Conservation (phyloP, 2,888 invertebrate genomes). For the Galerucella calmariensis region DNA sequence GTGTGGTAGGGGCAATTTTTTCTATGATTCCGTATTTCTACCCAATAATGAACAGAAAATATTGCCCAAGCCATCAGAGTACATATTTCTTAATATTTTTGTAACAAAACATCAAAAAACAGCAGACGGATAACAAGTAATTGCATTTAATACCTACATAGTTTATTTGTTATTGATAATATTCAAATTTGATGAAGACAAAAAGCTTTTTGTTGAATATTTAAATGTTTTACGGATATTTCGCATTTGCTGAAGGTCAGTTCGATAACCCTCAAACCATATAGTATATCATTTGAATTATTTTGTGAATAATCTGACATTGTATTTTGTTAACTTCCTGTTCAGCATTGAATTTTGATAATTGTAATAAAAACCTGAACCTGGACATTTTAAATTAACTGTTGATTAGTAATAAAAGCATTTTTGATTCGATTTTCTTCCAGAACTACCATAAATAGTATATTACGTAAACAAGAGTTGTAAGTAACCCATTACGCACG, state of each 20-base stretch:
- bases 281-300: conserved; percentile 31
- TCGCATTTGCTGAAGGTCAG: conserved; percentile 53
- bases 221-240: conserved; percentile 51
- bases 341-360: conserved; percentile 30
- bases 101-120: background rate
- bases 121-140: background rate
- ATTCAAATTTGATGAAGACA: conserved; percentile 51
- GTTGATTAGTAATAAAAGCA: background rate
- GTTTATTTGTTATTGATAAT: conserved; percentile 45
- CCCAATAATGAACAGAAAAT: too few relatives aligned
- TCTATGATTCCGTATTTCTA: too few relatives aligned
- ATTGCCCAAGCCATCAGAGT: too few relatives aligned
- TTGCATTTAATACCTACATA: conserved; percentile 15
- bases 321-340: conserved; percentile 36
- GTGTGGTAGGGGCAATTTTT: too few relatives aligned
- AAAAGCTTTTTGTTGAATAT: conserved; percentile 49
- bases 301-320: conserved; percentile 37
- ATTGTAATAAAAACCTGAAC: conserved; percentile 11
- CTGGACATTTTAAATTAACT: background rate
- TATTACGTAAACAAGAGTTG: too few relatives aligned
- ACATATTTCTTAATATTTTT: too few relatives aligned
- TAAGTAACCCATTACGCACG: too few relatives aligned
- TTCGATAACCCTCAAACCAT: conserved; percentile 52
- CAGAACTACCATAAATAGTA: too few relatives aligned
- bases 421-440: too few relatives aligned